These are phyloP conservation scores for Bucorvus abyssinicus DNA, from an alignment of 2,797 vertebrate genomes.

Conservation along the genomic window DNA sequence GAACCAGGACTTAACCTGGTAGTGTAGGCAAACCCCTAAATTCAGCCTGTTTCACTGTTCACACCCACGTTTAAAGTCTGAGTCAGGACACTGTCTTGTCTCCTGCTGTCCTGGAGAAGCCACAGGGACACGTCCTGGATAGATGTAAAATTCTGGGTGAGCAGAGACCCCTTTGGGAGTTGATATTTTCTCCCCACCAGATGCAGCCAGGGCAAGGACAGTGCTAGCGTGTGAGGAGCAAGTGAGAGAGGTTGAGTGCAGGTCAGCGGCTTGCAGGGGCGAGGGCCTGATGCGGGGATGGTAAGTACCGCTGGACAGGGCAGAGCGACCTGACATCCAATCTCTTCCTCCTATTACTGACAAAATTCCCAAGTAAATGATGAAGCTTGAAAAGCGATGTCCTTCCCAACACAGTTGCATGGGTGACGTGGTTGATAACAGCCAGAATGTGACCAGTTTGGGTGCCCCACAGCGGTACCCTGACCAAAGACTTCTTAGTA, in stretches of 20 bases:
- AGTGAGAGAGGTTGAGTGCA: too few species aligned
- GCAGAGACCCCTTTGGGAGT: not conserved
- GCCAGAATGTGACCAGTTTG: not conserved
- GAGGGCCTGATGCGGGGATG: not conserved
- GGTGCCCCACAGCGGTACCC: not conserved
- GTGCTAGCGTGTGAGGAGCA: rapidly evolving
- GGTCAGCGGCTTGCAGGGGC: not conserved
- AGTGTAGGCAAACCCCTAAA: not conserved
- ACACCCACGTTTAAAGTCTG: too few species aligned
- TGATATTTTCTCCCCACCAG: not conserved
- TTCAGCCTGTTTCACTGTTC: not conserved
- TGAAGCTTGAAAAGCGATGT: not conserved
- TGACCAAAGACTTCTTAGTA: not conserved
- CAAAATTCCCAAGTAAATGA: not conserved
- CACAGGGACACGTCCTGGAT: not conserved
- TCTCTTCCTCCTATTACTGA: not conserved
- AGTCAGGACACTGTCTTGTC: not conserved
- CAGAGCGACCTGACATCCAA: not conserved
- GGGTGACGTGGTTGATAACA: not conserved
- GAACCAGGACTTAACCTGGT: not conserved
- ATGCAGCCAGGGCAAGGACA: not conserved
- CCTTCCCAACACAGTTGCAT: not conserved
- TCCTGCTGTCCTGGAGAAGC: not conserved
- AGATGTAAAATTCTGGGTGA: not conserved
- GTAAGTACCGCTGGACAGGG: not conserved